These are phyloP conservation scores for Odontamblyopus lacepedii DNA, from an alignment of 2,797 vertebrate species.

Conservation along the genomic window DNA sequence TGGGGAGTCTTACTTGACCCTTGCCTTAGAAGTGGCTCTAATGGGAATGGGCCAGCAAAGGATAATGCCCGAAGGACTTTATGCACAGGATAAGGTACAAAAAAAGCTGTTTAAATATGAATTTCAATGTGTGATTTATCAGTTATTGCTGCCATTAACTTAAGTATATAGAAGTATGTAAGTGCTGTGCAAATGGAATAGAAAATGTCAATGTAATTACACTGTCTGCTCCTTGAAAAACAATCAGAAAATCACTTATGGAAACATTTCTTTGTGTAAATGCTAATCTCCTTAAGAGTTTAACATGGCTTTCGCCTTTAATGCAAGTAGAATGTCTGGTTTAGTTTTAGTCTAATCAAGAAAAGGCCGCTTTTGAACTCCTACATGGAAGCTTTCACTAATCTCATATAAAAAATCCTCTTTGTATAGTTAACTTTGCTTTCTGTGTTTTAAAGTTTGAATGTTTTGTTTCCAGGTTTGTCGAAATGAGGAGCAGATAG, in stretches of 20 bases:
- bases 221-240: slow-evolving; percentile 40
- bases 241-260: slow-evolving; percentile 38
- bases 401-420: slow-evolving; percentile 5
- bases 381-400: background rate
- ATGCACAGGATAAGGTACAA: slow-evolving; percentile 90
- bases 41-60: slow-evolving; percentile 99
- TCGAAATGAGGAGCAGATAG: slow-evolving; percentile 96
- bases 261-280: slow-evolving; percentile 44
- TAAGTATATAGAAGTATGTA: slow-evolving; percentile 12
- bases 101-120: background rate
- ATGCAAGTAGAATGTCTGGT: slow-evolving; percentile 36
- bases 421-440: background rate
- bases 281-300: slow-evolving; percentile 50
- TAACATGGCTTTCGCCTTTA: slow-evolving; percentile 38
- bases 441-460: background rate
- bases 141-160: background rate
- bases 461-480: slow-evolving; percentile 77
- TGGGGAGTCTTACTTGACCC: slow-evolving; percentile 90
- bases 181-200: slow-evolving; percentile 17
- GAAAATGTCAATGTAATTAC: slow-evolving; percentile 52
- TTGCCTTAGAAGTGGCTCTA: slow-evolving; percentile 94
- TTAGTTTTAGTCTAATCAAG: slow-evolving; percentile 25
- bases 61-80: slow-evolving; percentile 96
- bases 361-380: slow-evolving; percentile 8
- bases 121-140: background rate